Conservation (phyloP, 2,888 invertebrate species). For the Tryphoninae sp. region DNA sequence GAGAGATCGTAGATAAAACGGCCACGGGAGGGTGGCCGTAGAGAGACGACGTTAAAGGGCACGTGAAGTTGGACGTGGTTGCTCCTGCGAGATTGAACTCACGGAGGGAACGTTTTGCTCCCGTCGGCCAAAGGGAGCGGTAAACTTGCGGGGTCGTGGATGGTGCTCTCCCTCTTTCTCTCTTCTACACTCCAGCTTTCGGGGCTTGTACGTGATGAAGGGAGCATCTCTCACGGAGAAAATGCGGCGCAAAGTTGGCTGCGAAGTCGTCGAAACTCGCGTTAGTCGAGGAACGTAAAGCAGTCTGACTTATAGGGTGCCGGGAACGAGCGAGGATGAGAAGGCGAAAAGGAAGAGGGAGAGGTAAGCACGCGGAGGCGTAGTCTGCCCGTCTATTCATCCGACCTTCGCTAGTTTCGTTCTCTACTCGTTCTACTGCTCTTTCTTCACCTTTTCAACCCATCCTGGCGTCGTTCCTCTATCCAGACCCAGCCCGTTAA, state of each 20-base stretch:
- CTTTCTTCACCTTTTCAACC: constrained; percentile 46
- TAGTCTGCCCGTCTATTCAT: constrained; percentile 50
- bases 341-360: constrained; percentile 14
- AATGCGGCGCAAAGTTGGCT: constrained; percentile 63
- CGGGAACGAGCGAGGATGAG: constrained; percentile 13
- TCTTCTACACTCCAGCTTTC: constrained; percentile 1
- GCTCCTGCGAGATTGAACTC: constrained; percentile 48
- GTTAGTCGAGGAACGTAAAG: constrained; percentile 65
- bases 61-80: constrained; percentile 32
- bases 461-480: constrained; percentile 13
- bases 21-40: constrained; percentile 5
- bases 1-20: constrained; percentile 40
- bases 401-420: constrained; percentile 41
- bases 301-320: constrained; percentile 57
- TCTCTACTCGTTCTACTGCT: constrained; percentile 42
- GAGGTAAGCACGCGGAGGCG: constrained; percentile 15
- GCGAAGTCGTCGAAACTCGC: constrained; percentile 65
- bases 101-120: constrained; percentile 44
- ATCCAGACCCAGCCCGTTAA: constrained; percentile 10
- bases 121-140: constrained; percentile 39
- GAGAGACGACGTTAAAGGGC: constrained; percentile 31
- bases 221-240: constrained; percentile 57
- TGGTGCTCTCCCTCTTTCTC: not conserved
- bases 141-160: constrained; percentile 43
- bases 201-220: constrained; percentile 58